Conservation (phyloP, 1,140 invertebrate genomes). For the Drosophila albomicans region DNA sequence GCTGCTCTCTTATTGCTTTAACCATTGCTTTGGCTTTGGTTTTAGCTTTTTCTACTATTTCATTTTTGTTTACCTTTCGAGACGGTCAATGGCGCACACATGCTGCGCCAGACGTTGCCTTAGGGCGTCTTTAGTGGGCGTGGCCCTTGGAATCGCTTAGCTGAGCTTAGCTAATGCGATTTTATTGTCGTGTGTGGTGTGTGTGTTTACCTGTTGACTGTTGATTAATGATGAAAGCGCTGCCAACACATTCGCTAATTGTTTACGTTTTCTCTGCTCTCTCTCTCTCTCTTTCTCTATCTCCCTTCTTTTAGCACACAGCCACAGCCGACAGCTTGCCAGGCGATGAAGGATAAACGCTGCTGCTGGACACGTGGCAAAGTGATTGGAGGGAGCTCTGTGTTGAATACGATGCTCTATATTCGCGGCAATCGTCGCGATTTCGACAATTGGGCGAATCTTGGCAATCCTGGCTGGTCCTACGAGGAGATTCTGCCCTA, state of each 20-base stretch:
- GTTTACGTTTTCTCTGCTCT: conserved; percentile 39
- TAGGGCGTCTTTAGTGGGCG: conserved; percentile 46
- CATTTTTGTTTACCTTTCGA: conserved; percentile 10
- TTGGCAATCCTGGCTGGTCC: conserved; percentile 95
- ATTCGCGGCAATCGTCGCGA: conserved; percentile 95
- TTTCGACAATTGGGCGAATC: conserved; percentile 94
- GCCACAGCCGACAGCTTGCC: conserved; percentile 93
- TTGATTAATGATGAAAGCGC: conserved; percentile 47
- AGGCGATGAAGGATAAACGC: conserved; percentile 92
- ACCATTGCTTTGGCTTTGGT: conserved; percentile 10
- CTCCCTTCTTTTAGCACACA: conserved; percentile 87
- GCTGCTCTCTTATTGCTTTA: not conserved
- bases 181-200: conserved; percentile 66
- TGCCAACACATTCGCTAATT: conserved; percentile 59
- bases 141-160: conserved; percentile 38
- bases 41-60: conserved; percentile 11
- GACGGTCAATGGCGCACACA: conserved; percentile 40
- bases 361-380: conserved; percentile 95
- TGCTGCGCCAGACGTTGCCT: not conserved
- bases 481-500: conserved; percentile 95
- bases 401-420: conserved; percentile 96
- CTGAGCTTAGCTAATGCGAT: conserved; percentile 66
- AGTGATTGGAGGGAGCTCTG: conserved; percentile 94
- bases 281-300: conserved; percentile 1
- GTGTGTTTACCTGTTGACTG: not conserved